Conservation (phyloP, 2,888 invertebrate species). For the Calephelis perditalis region DNA sequence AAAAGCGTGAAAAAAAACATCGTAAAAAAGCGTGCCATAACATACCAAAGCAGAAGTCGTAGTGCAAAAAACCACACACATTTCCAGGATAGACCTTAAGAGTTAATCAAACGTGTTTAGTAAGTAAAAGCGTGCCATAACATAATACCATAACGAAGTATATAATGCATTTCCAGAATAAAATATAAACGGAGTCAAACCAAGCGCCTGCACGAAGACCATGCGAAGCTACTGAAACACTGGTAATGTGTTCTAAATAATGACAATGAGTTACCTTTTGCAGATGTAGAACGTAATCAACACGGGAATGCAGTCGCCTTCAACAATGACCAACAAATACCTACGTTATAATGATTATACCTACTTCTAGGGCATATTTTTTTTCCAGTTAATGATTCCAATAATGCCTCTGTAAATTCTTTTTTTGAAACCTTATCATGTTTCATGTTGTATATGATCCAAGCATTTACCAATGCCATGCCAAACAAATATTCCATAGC, state of each 20-base stretch:
- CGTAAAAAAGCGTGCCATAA: no score
- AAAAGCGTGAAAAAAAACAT: no score
- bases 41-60: conserved; percentile 24
- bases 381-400: conserved; percentile 22
- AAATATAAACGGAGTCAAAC: conserved; percentile 15
- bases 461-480: conserved; percentile 22
- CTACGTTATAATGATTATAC: conserved; percentile 21
- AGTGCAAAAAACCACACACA: conserved; percentile 22
- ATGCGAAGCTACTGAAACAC: conserved; percentile 20
- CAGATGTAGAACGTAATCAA: conserved; percentile 23
- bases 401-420: conserved; percentile 21
- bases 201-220: conserved; percentile 22
- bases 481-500: conserved; percentile 24
- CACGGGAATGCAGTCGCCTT: conserved; percentile 24
- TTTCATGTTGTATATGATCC: conserved; percentile 24
- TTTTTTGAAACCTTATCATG: conserved; percentile 21
- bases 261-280: conserved; percentile 22
- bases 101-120: no score
- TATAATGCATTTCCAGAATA: no score
- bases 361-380: conserved; percentile 20
- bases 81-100: background rate
- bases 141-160: conserved; percentile 1
- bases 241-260: conserved; percentile 15
- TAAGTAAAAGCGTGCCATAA: no score
- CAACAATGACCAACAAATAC: conserved; percentile 23